Percentiles rank a stretch among this genome's conserved stretches.
Evolutionary conservation across 30 jellyfish, hydroid and myxozoan species (phyloP).

Genomic region (Calvadosia cruxmelitensis): DNA sequence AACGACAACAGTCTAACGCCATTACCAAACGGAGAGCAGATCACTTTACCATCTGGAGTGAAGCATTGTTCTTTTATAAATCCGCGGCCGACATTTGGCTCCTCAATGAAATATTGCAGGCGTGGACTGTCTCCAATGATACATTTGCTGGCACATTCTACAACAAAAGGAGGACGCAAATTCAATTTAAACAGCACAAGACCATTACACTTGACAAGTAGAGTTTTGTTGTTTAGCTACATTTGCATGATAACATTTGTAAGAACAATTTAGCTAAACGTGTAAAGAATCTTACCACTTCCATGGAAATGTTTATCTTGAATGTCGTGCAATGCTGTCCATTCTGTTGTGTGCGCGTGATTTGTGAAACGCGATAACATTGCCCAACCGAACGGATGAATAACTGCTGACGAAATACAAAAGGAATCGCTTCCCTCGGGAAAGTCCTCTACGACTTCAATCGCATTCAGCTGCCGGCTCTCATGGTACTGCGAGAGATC

Average conservation of each 20-base stretch:
- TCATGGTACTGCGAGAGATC: background rate
- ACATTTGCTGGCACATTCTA: background rate
- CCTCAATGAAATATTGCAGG: conserved; percentile 50
- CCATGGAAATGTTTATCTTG: conserved; percentile 19
- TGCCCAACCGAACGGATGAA: conserved; percentile 76
- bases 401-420: conserved; percentile 68
- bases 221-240: too few relatives aligned
- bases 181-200: too few relatives aligned
- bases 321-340: conserved; percentile 50
- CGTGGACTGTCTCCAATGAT: background rate
- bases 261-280: background rate
- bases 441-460: conserved; percentile 37
- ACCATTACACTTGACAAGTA: too few relatives aligned
- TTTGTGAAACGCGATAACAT: conserved; percentile 53
- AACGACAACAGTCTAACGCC: conserved; percentile 69
- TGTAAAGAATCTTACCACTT: conserved; percentile 17
- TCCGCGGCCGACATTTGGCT: conserved; percentile 63
- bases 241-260: too few relatives aligned
- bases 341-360: conserved; percentile 28
- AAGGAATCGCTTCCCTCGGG: conserved; percentile 48
- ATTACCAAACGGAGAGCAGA: conserved; percentile 82
- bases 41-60: conserved; percentile 64
- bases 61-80: conserved; percentile 75
- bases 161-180: background rate
- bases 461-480: background rate